Conservation (phyloP, 2,888 invertebrate genomes). For the Nephrotoma guestfalica region DNA sequence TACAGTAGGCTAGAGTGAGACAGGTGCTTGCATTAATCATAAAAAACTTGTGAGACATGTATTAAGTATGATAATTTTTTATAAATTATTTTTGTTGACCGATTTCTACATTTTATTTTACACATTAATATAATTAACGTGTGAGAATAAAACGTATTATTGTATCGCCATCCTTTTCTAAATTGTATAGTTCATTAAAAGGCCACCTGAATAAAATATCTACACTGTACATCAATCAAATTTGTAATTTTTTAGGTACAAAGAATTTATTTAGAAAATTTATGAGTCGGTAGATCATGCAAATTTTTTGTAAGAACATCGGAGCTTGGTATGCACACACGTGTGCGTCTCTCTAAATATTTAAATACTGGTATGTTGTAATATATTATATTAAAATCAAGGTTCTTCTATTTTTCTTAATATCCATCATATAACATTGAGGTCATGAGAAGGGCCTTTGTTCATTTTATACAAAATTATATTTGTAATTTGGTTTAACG, state of each 20-base stretch:
- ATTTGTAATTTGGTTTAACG: not conserved
- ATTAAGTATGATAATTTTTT: not conserved
- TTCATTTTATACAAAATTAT: not conserved
- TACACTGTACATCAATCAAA: not conserved
- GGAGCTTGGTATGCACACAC: not conserved
- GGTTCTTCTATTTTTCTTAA: not conserved
- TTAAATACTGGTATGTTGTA: not conserved
- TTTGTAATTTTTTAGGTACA: not conserved
- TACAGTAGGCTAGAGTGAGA: not conserved
- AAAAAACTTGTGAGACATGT: not conserved
- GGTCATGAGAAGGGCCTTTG: not conserved
- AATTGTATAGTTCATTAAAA: not conserved
- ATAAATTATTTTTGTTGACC: not conserved
- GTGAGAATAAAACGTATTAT: not conserved
- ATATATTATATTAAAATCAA: not conserved
- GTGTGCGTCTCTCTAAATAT: not conserved
- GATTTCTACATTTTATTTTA: not conserved
- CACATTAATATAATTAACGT: not conserved
- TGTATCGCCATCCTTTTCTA: not conserved
- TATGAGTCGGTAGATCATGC: not conserved
- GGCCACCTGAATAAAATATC: not conserved
- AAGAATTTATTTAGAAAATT: not conserved
- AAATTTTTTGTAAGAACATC: not conserved
- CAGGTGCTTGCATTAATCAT: not conserved
- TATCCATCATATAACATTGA: not conserved